These are phyloP conservation scores for Atta texana DNA, from an alignment of 1,140 invertebrate species.

Conservation along the genomic window DNA sequence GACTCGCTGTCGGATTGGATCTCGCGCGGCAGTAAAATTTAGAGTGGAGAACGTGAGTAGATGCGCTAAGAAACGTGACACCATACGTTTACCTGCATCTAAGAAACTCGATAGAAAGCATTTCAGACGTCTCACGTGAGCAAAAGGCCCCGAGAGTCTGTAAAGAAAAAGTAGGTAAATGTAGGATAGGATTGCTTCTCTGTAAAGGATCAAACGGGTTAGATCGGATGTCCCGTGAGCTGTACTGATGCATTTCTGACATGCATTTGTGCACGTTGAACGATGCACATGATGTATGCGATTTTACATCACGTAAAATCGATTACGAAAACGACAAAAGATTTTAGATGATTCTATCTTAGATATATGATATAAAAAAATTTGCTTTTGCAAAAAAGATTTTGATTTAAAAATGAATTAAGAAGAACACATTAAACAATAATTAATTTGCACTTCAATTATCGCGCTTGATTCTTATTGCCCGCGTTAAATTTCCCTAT, in stretches of 20 bases:
- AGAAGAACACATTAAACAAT: no score
- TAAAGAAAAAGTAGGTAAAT: conserved; percentile 28
- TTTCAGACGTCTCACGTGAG: conserved; percentile 46
- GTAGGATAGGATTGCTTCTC: neutral
- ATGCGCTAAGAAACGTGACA: conserved; percentile 57
- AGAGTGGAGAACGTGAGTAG: conserved; percentile 44
- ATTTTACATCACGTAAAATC: neutral
- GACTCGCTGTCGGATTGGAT: conserved; percentile 56
- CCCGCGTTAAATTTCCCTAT: no score
- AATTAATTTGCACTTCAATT: no score
- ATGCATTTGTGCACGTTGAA: neutral
- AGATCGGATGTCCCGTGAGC: conserved; percentile 44
- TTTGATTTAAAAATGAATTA: neutral
- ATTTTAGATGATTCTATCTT: neutral
- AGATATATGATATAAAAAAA: no score
- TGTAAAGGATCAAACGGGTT: conserved; percentile 50
- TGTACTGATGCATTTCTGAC: conserved; percentile 9
- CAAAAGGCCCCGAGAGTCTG: conserved; percentile 8
- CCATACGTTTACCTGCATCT: conserved; percentile 54
- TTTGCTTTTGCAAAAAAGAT: neutral
- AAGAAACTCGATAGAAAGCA: conserved; percentile 63
- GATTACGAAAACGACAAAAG: neutral
- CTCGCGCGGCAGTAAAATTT: conserved; percentile 58
- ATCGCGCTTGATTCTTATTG: no score
- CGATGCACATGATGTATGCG: neutral